Evolutionary conservation across 2,888 invertebrate genomes (phyloP), one percentile per base, ranked within the genome.

Genomic region (Microctonus brassicae): DNA sequence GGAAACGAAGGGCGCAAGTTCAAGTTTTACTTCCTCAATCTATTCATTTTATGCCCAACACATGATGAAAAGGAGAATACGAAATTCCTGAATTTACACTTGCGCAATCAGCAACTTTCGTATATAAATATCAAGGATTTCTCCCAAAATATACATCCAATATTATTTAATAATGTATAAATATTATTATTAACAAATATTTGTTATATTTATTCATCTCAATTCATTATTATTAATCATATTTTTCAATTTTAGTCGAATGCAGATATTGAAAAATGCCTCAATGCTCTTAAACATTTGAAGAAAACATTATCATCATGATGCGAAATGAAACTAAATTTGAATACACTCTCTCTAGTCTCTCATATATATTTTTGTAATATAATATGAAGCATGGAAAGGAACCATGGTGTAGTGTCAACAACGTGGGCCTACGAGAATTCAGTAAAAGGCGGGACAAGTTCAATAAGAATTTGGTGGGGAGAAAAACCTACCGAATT

Each of bases 11-110:
- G 64, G 53, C 53, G 53, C 64, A 64, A 13, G 64, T 52, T 53
- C 34, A 13, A 33, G 33, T 69, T 20, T 17, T 29, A 33, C 42
- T 57, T 11, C 61, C 53, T 55, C n/a, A 39, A 17, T 61, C 34
- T 52, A 22, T 65, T n/a, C 20, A 39, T 61, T 61, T 39, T 60
- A 22, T 60, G 60, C 67, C 60, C 9, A 61, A 69, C 57, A 42
- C 55, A 4, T 63, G 65, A 57, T 55, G 79, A 78, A 78, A 75
- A 75, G 77, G 81, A 82, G 81, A 64, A 69, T 80, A 64, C 80
- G 81, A 79, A 72, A 80, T 52, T 22, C 20, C n/a, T 62, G 22
- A 55, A 57, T 24, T 67, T 52, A 63, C 63, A 52, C 29, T 29
- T 63, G 63, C 63, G 63, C 63, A 7, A 52, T 17, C 24, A 22